Conservation (phyloP, 1,140 invertebrate species). For the Sinonovacula constricta region DNA sequence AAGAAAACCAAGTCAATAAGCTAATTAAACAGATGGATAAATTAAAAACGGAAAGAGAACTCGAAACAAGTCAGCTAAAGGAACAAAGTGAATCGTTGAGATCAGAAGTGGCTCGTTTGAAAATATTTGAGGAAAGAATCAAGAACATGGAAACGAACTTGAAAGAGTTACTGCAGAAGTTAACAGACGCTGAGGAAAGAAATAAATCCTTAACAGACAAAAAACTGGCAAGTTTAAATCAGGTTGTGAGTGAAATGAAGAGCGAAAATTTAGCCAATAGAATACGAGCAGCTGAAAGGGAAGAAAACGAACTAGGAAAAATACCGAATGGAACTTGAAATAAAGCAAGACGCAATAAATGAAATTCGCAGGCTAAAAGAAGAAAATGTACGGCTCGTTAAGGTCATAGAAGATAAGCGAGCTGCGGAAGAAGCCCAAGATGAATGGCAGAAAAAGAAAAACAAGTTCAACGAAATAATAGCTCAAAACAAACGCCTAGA, state of each 20-base stretch:
- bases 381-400: slow-evolving; percentile 33
- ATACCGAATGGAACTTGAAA: slow-evolving; percentile 44
- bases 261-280: slow-evolving; percentile 45
- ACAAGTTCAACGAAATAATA: slow-evolving; percentile 44
- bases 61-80: slow-evolving; percentile 39
- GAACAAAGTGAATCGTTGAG: slow-evolving; percentile 41
- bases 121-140: slow-evolving; percentile 49
- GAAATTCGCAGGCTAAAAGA: slow-evolving; percentile 47
- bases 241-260: slow-evolving; percentile 49
- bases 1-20: slow-evolving; percentile 39
- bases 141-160: slow-evolving; percentile 43
- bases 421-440: slow-evolving; percentile 47
- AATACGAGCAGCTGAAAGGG: slow-evolving; percentile 32
- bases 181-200: slow-evolving; percentile 37
- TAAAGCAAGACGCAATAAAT: slow-evolving; percentile 50
- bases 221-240: slow-evolving; percentile 39
- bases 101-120: slow-evolving; percentile 38
- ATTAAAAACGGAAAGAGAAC: slow-evolving; percentile 33
- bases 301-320: slow-evolving; percentile 51
- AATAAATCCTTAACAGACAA: slow-evolving; percentile 31
- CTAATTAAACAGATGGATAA: slow-evolving; percentile 42
- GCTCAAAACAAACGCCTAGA: slow-evolving; percentile 39
- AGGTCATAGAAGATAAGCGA: slow-evolving; percentile 36
- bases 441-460: slow-evolving; percentile 48
- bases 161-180: slow-evolving; percentile 37